These are phyloP conservation scores for Triplophysa tibetana DNA, from an alignment of 2,113 vertebrate species.

Conservation along the genomic window DNA sequence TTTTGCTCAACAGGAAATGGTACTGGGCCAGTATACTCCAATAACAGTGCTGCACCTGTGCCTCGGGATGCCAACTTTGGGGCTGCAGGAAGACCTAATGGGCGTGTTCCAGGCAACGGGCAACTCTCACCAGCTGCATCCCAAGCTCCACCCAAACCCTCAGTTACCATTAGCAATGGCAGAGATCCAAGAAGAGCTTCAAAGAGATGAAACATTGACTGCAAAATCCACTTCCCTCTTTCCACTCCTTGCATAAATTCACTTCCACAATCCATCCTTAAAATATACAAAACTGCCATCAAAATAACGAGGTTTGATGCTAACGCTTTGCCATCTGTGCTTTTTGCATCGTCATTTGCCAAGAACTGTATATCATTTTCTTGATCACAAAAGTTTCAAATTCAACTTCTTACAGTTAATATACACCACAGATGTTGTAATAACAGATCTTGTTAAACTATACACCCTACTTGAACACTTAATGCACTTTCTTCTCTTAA, in stretches of 20 bases:
- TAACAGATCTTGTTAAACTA: slow-evolving; percentile 67
- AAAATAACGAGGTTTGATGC: slow-evolving; percentile 21
- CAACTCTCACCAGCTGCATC: slow-evolving; percentile 63
- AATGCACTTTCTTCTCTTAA: slow-evolving; percentile 89
- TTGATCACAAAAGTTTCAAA: background rate
- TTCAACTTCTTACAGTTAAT: background rate
- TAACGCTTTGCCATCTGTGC: background rate
- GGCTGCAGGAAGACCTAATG: slow-evolving; percentile 80
- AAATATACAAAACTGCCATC: slow-evolving; percentile 42
- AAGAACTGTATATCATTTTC: background rate
- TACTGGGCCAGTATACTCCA: slow-evolving; percentile 74
- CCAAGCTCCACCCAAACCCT: slow-evolving; percentile 71
- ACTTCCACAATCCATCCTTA: slow-evolving; percentile 4
- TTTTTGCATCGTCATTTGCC: slow-evolving; percentile 19
- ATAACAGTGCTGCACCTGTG: slow-evolving; percentile 65
- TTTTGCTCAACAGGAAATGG: slow-evolving; percentile 80
- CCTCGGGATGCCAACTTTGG: slow-evolving; percentile 75
- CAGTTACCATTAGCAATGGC: slow-evolving; percentile 86
- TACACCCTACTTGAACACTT: slow-evolving; percentile 93
- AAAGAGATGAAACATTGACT: slow-evolving; percentile 72
- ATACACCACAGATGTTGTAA: slow-evolving; percentile 47
- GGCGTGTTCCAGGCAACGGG: slow-evolving; percentile 79
- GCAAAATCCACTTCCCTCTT: slow-evolving; percentile 11
- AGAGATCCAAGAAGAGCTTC: slow-evolving; percentile 91
- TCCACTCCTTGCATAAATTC: background rate